Evolutionary conservation across 2,888 invertebrate species (phyloP), one percentile per base, ranked within the genome.

Genomic region (Baccha elongata): DNA sequence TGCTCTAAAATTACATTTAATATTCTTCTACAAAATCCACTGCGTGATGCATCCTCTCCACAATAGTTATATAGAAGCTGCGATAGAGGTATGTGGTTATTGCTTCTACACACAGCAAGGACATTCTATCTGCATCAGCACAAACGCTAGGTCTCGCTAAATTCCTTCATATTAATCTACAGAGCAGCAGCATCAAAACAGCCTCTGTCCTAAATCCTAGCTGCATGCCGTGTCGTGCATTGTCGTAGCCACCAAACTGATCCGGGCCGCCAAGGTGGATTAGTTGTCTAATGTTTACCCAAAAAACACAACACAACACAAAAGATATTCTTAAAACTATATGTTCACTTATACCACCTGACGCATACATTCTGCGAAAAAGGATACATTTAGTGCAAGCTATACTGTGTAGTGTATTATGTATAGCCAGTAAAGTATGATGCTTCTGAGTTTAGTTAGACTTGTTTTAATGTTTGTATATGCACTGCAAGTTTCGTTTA

Each of bases 201-300:
- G 3, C 19, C 19, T 44, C 19, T n/a, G 17, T 15, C 19, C 37
- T 13, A n/a, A 3, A 21, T 53, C 35, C 32, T 35, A 13, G 35
- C 19, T 35, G 21, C 21, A 50, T 32, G 8, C 29, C 29, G 29
- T 48, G 46, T n/a, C 46, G 21, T 48, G 48, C 13, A 13, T 52
- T 11, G 7, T n/a, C 3, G 11, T 17, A 15, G 17, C n/a, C 35
- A 19, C 11, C 52, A 2, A 32, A 17, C 29, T 6, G 3, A 32
- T 15, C 32, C n/a, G 26, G 21, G 46, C 62, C 68, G 35, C 64
- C 68, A 68, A 69, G 80, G 75, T 65, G 58, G 69, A 65, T 75
- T 65, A 81, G 71, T 71, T 69, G 64, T 52, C 58, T 44, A 55
- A 37, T 69, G 75, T 64, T 75, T 58, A 44, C 69, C 64, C n/a